Conservation (phyloP, 2,888 invertebrate genomes). For the Megaustenia siamemsis region DNA sequence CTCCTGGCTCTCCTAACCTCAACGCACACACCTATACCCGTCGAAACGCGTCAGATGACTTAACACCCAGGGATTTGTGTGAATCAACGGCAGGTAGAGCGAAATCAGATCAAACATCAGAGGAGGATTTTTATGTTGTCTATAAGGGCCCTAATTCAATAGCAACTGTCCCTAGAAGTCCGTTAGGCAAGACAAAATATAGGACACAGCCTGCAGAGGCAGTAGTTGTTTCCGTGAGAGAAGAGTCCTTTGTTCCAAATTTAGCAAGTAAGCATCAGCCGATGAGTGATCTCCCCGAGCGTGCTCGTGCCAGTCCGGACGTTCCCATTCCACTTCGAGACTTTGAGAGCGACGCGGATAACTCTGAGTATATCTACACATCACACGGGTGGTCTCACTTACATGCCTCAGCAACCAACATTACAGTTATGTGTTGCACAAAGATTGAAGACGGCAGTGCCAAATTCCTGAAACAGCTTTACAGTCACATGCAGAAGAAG, state of each 20-base stretch:
- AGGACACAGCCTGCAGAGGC: not conserved
- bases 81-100: no score
- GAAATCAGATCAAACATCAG: not conserved
- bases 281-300: not conserved
- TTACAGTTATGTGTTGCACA: conserved; percentile 24
- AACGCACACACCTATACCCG: not conserved
- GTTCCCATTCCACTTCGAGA: conserved; percentile 30
- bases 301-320: no score
- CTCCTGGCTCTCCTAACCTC: not conserved
- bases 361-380: conserved; percentile 40
- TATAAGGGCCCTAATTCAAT: not conserved
- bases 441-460: conserved; percentile 16
- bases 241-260: not conserved
- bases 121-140: not conserved
- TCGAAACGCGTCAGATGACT: not conserved
- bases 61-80: no score
- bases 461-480: not conserved
- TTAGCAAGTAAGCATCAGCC: not conserved
- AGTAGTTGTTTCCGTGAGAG: not conserved
- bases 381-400: conserved; percentile 43
- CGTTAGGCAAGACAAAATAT: not conserved
- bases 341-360: conserved; percentile 47
- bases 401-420: not conserved
- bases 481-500: not conserved
- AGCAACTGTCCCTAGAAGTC: not conserved